Percentiles rank a stretch among this genome's conserved stretches.
Conservation (phyloP, 2,888 invertebrate species). For the Ctena decussata region DNA sequence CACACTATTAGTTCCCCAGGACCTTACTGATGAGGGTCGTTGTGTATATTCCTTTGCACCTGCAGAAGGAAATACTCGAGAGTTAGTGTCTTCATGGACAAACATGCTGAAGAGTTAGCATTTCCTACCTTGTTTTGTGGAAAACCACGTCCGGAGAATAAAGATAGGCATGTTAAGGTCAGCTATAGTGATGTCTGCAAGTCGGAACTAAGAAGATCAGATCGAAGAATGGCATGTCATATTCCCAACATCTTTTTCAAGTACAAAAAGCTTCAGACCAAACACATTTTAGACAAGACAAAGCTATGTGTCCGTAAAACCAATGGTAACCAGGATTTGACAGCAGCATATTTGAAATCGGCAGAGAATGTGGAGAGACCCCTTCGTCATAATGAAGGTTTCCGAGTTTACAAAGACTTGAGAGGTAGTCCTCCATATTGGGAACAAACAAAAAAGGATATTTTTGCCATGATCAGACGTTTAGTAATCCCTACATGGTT, state of each 20-base stretch:
- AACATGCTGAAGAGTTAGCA: slow-evolving; percentile 47
- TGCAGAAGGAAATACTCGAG: slow-evolving; percentile 52
- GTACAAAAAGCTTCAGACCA: slow-evolving; percentile 41
- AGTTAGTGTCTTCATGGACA: slow-evolving; percentile 56
- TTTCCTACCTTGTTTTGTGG: slow-evolving; percentile 61
- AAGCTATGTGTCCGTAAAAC: slow-evolving; percentile 27
- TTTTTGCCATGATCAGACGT: slow-evolving; percentile 53
- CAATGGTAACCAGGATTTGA: slow-evolving; percentile 19
- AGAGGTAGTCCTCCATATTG: slow-evolving; percentile 61
- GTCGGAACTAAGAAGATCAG: slow-evolving; percentile 39
- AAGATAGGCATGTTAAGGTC: slow-evolving; percentile 37
- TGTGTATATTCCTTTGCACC: slow-evolving; percentile 40
- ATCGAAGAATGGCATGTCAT: slow-evolving; percentile 40
- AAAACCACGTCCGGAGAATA: slow-evolving; percentile 27
- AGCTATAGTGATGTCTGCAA: slow-evolving; percentile 45
- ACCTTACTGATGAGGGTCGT: neutral
- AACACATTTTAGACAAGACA: slow-evolving; percentile 32
- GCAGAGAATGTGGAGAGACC: slow-evolving; percentile 16
- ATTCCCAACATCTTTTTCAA: slow-evolving; percentile 56
- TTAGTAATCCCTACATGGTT: slow-evolving; percentile 56
- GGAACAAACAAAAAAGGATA: slow-evolving; percentile 42
- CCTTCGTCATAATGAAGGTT: slow-evolving; percentile 38
- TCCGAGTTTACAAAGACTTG: slow-evolving; percentile 30
- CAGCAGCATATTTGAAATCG: slow-evolving; percentile 33
- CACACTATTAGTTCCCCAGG: neutral